A percentile compares a stretch with the other conserved stretches of the same genome.
These are phyloP conservation scores for Rhinopomastus cyanomelas DNA, from an alignment of 2,113 vertebrate species.

Conservation along the genomic window DNA sequence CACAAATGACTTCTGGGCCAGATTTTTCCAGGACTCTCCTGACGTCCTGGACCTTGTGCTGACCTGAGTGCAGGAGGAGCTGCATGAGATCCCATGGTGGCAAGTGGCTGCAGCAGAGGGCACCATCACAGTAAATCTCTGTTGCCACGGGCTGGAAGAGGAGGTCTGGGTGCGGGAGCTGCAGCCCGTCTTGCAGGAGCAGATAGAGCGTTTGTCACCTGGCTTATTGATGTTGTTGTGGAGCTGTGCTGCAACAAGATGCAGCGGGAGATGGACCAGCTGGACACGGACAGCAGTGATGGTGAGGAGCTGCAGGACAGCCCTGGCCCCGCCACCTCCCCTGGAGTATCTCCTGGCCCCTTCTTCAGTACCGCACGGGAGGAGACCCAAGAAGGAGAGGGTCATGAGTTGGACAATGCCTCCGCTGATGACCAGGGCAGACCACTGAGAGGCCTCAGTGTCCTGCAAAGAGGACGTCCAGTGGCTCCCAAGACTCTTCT, in stretches of 20 bases:
- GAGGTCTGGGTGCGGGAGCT: background rate
- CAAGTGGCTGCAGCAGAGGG: background rate
- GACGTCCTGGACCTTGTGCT: background rate
- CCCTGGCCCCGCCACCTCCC: no score
- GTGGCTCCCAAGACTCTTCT: no score
- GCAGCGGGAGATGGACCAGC: no score
- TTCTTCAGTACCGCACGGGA: no score
- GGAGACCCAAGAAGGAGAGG: no score
- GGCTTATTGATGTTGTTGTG: background rate
- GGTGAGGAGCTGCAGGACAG: no score
- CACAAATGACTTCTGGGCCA: background rate
- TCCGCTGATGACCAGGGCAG: no score
- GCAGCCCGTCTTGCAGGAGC: background rate
- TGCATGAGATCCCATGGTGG: background rate
- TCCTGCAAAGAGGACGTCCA: no score
- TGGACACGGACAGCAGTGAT: no score
- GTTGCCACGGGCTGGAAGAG: accelerated
- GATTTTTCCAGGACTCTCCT: background rate
- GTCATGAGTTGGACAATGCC: no score
- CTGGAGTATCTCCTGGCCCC: no score
- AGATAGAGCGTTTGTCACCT: accelerated
- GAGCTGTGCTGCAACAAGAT: accelerated
- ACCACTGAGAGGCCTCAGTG: no score
- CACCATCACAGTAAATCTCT: background rate
- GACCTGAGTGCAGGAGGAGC: background rate